Conservation (phyloP, 2,113 vertebrate species). For the Dascyllus trimaculatus region DNA sequence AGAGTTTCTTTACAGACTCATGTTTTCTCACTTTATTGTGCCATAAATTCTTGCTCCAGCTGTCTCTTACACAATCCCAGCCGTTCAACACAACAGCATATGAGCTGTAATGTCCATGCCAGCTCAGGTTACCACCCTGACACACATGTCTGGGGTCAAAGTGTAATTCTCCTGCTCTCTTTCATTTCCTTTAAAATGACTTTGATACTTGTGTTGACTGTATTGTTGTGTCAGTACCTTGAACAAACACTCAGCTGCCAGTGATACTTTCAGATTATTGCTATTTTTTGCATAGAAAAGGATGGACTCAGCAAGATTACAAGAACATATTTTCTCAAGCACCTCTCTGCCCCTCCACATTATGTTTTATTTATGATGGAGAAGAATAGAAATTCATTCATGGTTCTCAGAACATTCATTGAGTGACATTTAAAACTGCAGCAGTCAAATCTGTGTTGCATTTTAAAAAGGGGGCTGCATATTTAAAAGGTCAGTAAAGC, state of each 20-base stretch:
- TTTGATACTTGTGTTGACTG: neutral
- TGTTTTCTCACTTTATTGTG: constrained; percentile 57
- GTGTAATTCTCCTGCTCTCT: neutral
- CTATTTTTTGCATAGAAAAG: too few relatives aligned
- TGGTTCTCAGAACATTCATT: too few relatives aligned
- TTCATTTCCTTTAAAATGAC: neutral
- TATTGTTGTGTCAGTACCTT: neutral
- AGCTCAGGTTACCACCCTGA: neutral
- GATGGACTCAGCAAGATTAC: too few relatives aligned
- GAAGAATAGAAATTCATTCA: too few relatives aligned
- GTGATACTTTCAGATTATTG: neutral
- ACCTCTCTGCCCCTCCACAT: too few relatives aligned
- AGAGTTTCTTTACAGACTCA: constrained; percentile 20
- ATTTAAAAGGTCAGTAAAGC: too few relatives aligned
- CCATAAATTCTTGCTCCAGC: constrained; percentile 26
- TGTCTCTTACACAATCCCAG: constrained; percentile 4
- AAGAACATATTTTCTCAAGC: too few relatives aligned
- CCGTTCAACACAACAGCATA: neutral
- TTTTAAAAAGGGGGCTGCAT: too few relatives aligned
- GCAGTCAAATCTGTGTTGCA: too few relatives aligned
- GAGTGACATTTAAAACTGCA: too few relatives aligned
- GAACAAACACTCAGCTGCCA: neutral
- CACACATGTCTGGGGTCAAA: constrained; percentile 10
- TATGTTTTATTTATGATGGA: too few relatives aligned
- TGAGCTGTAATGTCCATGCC: neutral